Evolutionary conservation across 2,113 vertebrate species (phyloP).

Genomic region (Psettodes erumei): DNA sequence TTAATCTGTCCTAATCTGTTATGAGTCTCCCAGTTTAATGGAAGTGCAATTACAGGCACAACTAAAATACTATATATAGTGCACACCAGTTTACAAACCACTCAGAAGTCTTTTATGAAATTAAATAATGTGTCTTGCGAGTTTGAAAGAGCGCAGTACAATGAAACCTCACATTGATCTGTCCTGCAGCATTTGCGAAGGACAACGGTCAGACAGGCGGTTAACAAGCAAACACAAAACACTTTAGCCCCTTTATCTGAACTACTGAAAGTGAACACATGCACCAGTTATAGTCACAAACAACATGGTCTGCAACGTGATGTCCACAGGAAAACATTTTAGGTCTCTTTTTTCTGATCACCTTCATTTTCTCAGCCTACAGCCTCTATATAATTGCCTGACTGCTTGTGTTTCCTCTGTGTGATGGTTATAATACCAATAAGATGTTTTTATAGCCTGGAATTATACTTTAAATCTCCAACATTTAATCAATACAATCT

Average conservation of each 20-base stretch:
- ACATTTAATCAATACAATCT: constrained; percentile 2
- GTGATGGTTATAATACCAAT: neutral
- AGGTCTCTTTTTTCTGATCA: neutral
- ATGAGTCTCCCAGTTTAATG: neutral
- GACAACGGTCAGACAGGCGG: neutral
- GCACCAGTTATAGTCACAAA: neutral
- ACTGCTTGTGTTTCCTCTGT: neutral
- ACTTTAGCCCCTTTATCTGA: neutral
- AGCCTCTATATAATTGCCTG: neutral
- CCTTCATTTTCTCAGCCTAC: neutral
- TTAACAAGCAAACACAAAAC: neutral
- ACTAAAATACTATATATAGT: neutral
- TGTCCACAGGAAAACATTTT: neutral
- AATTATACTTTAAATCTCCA: neutral
- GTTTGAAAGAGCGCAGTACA: neutral
- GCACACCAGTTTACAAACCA: neutral
- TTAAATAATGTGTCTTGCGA: neutral
- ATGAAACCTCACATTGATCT: too few relatives aligned
- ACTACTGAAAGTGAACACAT: neutral
- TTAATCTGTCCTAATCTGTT: neutral
- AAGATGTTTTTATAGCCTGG: neutral
- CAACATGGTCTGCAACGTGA: neutral
- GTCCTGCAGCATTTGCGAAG: neutral
- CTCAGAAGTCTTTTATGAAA: too few relatives aligned
- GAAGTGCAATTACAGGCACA: neutral